Base-by-base conservation (phyloP, 35 echinoderm and acorn worm genomes). In the Apostichopus parvimensis region DNA sequence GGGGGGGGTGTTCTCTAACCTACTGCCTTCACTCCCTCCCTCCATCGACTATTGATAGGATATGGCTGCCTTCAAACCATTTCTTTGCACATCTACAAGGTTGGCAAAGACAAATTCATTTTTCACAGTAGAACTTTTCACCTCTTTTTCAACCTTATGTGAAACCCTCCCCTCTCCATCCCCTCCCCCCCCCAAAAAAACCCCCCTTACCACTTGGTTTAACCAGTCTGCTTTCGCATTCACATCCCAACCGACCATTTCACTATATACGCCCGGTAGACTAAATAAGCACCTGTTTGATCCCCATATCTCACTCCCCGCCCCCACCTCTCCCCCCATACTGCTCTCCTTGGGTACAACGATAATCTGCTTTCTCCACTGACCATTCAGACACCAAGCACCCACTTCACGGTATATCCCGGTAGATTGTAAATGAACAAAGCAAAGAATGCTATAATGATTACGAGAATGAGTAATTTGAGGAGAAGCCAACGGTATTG, bases 401-500 rank as follows among this genome's bases (percentile, higher is more conserved):
- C 82, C 56, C 87, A 90, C 45, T 95, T 93, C 53, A 98, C 92
- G 1, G 96, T 98, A n/a, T 95, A 94, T 6, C 96, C 96, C 17
- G 96, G 96, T 88, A 98, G 92, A 70, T 94, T 89, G 55, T 98
- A 98, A 12, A 98, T 90, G 9, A 95, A 77, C 45, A 98, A 89
- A 23, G 87, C 96, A 76, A 98, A 78, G 59, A 98, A 95, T 23
- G 92, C 75, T 52, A 95, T 83, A 11, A 98, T 14, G 0, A 98
- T 68, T 0, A 87, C 81, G 7, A 92, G 76, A 18, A 98, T 91
- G 11, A 98, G 57, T 18, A 92, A 24, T 91, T 98, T 98, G 56
- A 98, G 56, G 8, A 98, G 68, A 54, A 93, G 80, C 77, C 92
- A 98, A n/a, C 92, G 89, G 78, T 98, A 95, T 45, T 98, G 91